Evolutionary conservation across 1,140 invertebrate species (phyloP).

Genomic region (Glossosoma conforme): DNA sequence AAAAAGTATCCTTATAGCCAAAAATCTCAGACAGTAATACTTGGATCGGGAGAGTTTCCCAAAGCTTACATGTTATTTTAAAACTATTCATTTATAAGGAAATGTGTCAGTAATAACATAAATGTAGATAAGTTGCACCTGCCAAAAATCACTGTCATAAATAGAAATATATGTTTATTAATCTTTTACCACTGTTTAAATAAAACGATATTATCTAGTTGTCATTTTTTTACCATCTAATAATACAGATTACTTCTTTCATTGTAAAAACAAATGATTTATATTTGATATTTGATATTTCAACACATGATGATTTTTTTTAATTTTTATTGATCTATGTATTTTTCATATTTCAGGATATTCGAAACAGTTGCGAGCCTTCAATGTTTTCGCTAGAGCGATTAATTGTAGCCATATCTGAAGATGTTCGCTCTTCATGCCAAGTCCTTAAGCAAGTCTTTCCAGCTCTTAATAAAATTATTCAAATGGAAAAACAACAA

Average conservation of each 20-base stretch:
- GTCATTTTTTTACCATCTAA: slow-evolving; percentile 15
- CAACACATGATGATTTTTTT: not conserved
- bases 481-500: slow-evolving; percentile 42
- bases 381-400: slow-evolving; percentile 87
- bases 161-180: too few relatives aligned
- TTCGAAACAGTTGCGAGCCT: slow-evolving; percentile 80
- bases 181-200: too few relatives aligned
- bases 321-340: not conserved
- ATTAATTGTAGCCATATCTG: slow-evolving; percentile 72
- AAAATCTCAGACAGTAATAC: too few relatives aligned
- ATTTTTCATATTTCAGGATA: slow-evolving; percentile 54
- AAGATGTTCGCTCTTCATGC: slow-evolving; percentile 60
- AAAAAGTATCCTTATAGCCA: too few relatives aligned
- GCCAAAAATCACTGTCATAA: too few relatives aligned
- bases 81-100: too few relatives aligned
- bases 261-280: too few relatives aligned
- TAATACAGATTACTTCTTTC: slow-evolving; percentile 32
- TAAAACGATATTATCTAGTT: slow-evolving; percentile 13
- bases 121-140: too few relatives aligned
- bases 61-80: too few relatives aligned
- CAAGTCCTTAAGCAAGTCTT: slow-evolving; percentile 61
- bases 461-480: slow-evolving; percentile 38
- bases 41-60: too few relatives aligned
- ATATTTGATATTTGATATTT: too few relatives aligned
- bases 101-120: too few relatives aligned